phyloP scores from a whole-genome alignment of 2,113 vertebrate genomes.

The Ptilonorhynchus violaceus region DNA sequence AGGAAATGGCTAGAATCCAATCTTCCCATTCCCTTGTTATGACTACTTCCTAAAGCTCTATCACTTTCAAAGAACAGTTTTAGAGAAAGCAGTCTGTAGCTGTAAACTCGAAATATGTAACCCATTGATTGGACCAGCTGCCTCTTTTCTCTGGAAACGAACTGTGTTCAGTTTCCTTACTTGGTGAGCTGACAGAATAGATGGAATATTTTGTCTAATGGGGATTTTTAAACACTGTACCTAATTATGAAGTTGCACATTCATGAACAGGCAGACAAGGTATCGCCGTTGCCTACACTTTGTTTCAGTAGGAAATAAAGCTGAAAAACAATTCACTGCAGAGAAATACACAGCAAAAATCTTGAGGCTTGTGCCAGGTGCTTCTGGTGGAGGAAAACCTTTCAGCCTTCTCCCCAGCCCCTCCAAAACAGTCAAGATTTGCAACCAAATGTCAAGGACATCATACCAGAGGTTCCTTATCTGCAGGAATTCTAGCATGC shows the following conservation, averaged over 20 bases:
- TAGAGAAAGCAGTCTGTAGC: neutral
- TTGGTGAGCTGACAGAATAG: neutral
- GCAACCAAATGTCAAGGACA: neutral
- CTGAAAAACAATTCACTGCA: neutral
- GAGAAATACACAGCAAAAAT: neutral
- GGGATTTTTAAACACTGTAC: neutral
- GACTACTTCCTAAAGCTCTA: neutral
- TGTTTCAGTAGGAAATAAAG: neutral
- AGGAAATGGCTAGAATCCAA: neutral
- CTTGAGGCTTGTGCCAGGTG: neutral
- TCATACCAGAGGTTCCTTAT: neutral
- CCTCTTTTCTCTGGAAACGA: neutral
- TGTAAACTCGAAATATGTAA: neutral
- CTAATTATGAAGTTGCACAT: neutral
- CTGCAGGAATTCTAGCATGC: neutral
- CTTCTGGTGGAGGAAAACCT: neutral
- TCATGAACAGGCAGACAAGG: neutral
- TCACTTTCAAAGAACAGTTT: neutral
- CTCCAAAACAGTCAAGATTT: neutral
- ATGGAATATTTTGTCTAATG: neutral
- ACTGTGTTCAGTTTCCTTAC: neutral
- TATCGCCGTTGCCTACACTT: neutral
- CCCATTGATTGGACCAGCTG: neutral
- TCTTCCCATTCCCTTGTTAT: neutral
- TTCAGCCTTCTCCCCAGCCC: neutral